Base-by-base conservation (phyloP, 2,888 invertebrate species). In the Synergus japonicus region DNA sequence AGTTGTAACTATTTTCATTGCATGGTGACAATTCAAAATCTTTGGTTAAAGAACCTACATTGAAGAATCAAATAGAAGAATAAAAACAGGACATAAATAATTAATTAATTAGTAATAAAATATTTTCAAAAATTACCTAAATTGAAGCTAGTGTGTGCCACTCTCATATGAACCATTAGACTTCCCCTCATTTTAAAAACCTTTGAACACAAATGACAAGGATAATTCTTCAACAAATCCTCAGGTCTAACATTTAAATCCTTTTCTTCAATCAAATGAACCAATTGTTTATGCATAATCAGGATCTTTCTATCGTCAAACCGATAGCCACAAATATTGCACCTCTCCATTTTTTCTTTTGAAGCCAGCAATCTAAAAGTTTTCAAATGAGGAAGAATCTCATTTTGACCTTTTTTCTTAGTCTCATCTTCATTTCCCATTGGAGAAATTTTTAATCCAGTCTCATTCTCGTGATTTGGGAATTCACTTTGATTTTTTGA, bases 141-240 rank as follows among this genome's bases (percentile, higher is more conserved):
- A 86, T 89, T 90, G 78, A 87, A 94, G 12, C 95, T 95, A 85
- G 94, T 95, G 92, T 97, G 97, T 0, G 96, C 96, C 18, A 97
- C 96, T 87, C 96, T 94, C 86, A 96, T 93, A 90, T 97, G 97
- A 5, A 97, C 95, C 94, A 97, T 96, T 9, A 97, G 91, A 78
- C 96, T 96, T 8, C 97, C 97, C 85, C 95, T 94, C 95, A 96
- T 96, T 92, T 96, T 96, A 88, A 97, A 97, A 80, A 95, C 94
- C 92, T 97, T 96, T 0, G 96, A 94, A 89, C 97, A 97, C 79
- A 97, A 92, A 89, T 96, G 96, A 88, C 97, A 97, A 80, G 95
- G 94, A 88, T 95, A 95, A 86, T 93, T 93, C 43, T 93, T 94
- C 82, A 89, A 85, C 2, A 92, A 89, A 79, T 92, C 91, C 65